Evolutionary conservation across 2,113 vertebrate species (phyloP), one percentile per base, ranked within the genome.

Genomic region (Thomomys bottae): DNA sequence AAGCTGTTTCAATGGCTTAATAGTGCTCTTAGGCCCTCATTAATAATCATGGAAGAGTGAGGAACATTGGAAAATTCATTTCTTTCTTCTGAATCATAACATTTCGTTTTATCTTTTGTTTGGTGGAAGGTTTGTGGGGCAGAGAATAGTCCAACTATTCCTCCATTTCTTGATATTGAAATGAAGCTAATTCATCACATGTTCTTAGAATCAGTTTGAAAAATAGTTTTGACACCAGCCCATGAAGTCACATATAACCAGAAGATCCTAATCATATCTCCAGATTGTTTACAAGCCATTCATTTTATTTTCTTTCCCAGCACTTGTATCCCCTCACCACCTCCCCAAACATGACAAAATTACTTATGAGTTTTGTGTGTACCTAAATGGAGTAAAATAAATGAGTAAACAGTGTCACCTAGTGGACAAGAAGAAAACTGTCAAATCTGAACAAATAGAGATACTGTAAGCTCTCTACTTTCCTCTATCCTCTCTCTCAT

Each of bases 361-460:
- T 67, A 82, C 95, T 97, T 96, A 72, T 36, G 94, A 96, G 93
- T 90, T 94, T 94, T 85, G 78, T 67, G 77, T 75, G 49, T 64
- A 32, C 4, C 10, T 28, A 3, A 83, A 36, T 0, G 18, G 30
- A 88, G 42, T 4, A 40, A 61, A 34, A 98, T 98, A 95, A 91
- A 66, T 87, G 97, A 96, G 98, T 98, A 96, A 98, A 98, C 90
- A 98, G 97, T 96, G 98, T 86, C 98, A 98, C 98, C 98, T 98
- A 98, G 97, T 98, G 98, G 97, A 66, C 66, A 3, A 9, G 15
- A 76, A 70, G 49, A 77, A 79, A 30, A 23, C 8, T 6, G 45
- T 45, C 38, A 36, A 84, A 88, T n/a, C 1, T 15, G 30, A 45
- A 73, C 59, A 75, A 76, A 66, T 42, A 28, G 45, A 63, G 87